Evolutionary conservation across 2,888 invertebrate genomes (phyloP), one percentile per base, ranked within the genome.

Genomic region (Drosophila engyochracea): DNA sequence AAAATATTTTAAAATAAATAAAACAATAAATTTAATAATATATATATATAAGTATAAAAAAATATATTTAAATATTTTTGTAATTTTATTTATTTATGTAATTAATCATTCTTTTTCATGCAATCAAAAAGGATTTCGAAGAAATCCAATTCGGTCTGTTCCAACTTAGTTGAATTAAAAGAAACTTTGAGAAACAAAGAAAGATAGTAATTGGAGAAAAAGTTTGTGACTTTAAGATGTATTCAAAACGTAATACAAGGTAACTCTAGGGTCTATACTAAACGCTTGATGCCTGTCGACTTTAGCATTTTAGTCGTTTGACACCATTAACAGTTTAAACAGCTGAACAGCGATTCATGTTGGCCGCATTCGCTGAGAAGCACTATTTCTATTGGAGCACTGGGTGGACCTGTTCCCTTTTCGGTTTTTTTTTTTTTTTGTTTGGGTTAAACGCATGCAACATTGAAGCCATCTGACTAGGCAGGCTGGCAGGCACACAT

Each of bases 271-370:
- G 10, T 30, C 10, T 35, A 6, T 6, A 35, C n/a, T 16, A 16
- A 39, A 22, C 16, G 10, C 19, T 9, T 53, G 44, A 51, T 41
- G 35, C 1, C 33, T 44, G 54, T 41, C 41, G 49, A 55, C 54
- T 57, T 60, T 52, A 49, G 31, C 30, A 44, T 44, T 37, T n/a
- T 30, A 33, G 14, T 37, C 37, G 22, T 12, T 52, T 53, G 69
- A 49, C 54, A 55, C 44, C 52, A 37, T 68, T 63, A 58, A 63
- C 52, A 67, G 37, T 39, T 28, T 41, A 14, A 28, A 3, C n/a
- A 16, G 39, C n/a, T 65, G 54, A 41, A 58, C 51, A 61, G 61
- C 51, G 80, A 41, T 74, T 65, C 61, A 60, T 55, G 44, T 53
- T 52, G 74, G 39, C 16, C 28, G 9, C 33, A 12, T 28, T 35